A percentile compares a stretch with the other conserved stretches of the same genome.
phyloP scores from a whole-genome alignment of 2,113 vertebrate genomes.

The Penelope pileata region DNA sequence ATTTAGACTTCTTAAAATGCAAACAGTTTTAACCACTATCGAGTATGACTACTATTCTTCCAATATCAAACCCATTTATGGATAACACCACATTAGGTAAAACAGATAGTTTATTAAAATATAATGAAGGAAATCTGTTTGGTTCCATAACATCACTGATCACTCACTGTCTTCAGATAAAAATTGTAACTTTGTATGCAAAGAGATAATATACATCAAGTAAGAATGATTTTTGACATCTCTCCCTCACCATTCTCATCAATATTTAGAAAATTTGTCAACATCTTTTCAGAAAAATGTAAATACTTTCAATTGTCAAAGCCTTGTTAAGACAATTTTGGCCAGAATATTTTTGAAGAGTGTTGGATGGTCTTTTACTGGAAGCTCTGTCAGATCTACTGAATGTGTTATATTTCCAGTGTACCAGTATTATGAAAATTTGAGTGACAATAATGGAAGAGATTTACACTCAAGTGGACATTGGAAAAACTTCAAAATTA shows the following conservation, averaged over 20 bases:
- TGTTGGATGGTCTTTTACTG: background rate
- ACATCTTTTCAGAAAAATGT: background rate
- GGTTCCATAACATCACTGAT: background rate
- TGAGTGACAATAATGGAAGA: background rate
- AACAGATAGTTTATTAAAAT: background rate
- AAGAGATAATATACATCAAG: background rate
- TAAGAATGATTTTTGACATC: background rate
- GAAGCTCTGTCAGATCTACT: background rate
- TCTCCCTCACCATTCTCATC: background rate
- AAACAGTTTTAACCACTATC: background rate
- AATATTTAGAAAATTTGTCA: background rate
- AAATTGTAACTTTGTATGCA: background rate
- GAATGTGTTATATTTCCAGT: accelerated
- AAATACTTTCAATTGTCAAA: background rate
- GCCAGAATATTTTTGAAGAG: background rate
- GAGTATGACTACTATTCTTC: background rate
- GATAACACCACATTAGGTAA: background rate
- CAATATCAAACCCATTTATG: background rate
- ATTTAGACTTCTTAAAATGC: background rate
- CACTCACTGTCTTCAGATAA: background rate
- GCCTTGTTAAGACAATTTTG: background rate
- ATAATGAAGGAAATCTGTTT: background rate
- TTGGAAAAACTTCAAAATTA: background rate
- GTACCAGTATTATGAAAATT: background rate
- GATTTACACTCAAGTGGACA: background rate